Evolutionary conservation across 35 echinoderm and acorn worm genomes (phyloP), one percentile per base, ranked within the genome.

Genomic region (Stichopus chloronotus): DNA sequence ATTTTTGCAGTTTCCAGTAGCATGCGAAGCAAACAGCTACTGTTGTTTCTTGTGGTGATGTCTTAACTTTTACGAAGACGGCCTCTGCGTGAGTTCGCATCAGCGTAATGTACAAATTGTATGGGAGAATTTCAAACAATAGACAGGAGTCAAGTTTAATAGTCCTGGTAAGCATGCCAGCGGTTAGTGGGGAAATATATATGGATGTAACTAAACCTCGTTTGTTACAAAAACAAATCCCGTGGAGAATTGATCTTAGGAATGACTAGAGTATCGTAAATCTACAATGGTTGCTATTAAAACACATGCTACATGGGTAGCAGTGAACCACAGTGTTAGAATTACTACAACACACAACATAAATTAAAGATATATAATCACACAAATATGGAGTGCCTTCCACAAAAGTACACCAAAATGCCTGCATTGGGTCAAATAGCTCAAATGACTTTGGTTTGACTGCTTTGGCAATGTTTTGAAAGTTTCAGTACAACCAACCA

Each of bases 141-240:
- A 65, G 61, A 65, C 61, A 65, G 19, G 61, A 65, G 61, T 14
- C 19, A 65, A 65, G 61, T 65, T 65, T 65, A 65, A 43, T 43
- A 43, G 11, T 65, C 61, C 61, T 65, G 61, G 61, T 65, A 11
- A 14, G 61, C 11, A 65, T 65, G 19, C 11, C 61, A 65, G 61
- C 61, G 19, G 61, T 65, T 14, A 65, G 61, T 65, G 11, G 61
- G 30, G 61, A 65, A 65, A 14, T 65, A 65, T 65, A 65, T 65
- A 65, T 65, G 61, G 61, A 65, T 65, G 61, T 65, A 65, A 65
- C 61, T 65, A 65, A 65, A 65, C 61, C 61, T 65, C 61, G 61
- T 65, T 65, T 65, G 61, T 65, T 65, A 65, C 11, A 65, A 65
- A 65, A 65, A 65, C 61, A 65, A 65, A 65, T 17, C 61, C 12